A percentile compares a stretch with the other conserved stretches of the same genome.
phyloP scores from a whole-genome alignment of 2,888 invertebrate species.

The Lycophotia porphyrea region DNA sequence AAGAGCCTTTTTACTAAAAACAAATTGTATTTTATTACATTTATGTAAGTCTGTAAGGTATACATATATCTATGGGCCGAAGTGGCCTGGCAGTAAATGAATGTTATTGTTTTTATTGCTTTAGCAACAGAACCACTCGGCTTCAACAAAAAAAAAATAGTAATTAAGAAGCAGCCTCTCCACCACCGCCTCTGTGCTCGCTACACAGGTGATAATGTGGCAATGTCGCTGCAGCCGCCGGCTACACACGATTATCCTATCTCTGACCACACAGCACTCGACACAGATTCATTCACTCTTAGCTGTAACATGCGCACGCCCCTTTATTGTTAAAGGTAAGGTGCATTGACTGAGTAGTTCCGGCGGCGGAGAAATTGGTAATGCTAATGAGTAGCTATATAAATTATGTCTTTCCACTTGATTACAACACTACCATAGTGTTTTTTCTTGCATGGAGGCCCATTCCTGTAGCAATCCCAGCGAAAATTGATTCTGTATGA shows the following conservation, averaged over 20 bases:
- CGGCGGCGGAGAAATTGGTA: conserved; percentile 10
- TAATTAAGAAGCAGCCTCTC: conserved; percentile 21
- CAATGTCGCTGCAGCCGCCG: conserved; percentile 78
- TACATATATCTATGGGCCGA: too few species aligned
- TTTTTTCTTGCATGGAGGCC: not conserved
- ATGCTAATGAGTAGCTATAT: not conserved
- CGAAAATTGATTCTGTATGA: conserved; percentile 35
- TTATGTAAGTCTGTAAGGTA: too few species aligned
- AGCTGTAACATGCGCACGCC: conserved; percentile 21
- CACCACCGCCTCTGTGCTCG: conserved; percentile 59
- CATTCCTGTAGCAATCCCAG: not conserved
- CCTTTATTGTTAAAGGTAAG: conserved; percentile 32
- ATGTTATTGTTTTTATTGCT: too few species aligned
- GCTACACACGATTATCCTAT: conserved; percentile 75
- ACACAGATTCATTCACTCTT: conserved; percentile 57
- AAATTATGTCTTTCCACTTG: not conserved
- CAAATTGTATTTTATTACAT: too few species aligned
- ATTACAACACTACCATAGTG: not conserved
- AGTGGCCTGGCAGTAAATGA: too few species aligned
- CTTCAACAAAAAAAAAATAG: not conserved
- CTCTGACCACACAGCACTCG: conserved; percentile 59
- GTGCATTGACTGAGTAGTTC: conserved; percentile 14
- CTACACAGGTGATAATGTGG: conserved; percentile 84
- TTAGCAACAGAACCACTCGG: not conserved
- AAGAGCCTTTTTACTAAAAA: too few species aligned